Evolutionary conservation across 2,113 vertebrate genomes (phyloP), one percentile per base, ranked within the genome.

Genomic region (Chionodraco myersi): DNA sequence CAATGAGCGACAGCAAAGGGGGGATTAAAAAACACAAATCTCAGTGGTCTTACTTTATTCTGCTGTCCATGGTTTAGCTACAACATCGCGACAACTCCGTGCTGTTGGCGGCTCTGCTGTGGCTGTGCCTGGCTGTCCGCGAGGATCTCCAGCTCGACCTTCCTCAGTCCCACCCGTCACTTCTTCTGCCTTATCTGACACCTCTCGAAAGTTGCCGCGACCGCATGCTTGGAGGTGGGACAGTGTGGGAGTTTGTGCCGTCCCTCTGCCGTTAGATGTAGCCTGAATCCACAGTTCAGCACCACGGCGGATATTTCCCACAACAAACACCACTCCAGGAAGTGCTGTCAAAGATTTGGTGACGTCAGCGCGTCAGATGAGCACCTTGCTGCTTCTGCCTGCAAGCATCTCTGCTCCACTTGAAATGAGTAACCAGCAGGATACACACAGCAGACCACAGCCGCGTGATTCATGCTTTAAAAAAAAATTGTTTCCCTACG

Each of bases 21-120:
- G 6, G 10, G 13, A 2, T 6, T 36, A 1, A 10, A 0, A 3
- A 0, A 80, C 26, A 48, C 16, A 26, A 83, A 88, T 84, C 52
- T 75, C 52, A 34, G 54, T 11, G 11, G 72, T 81, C 96, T 96
- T 95, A 97, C 96, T 95, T 96, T 94, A 96, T 94, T 92, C 96
- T 95, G 96, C 96, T 92, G 93, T 97, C 97, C 96, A 97, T 97
- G 94, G 90, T 94, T 84, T 92, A 23, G 89, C 83, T 91, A 96
- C 92, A 90, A 88, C 96, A 97, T 97, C 94, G 93, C 96, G 94
- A 90, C 94, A 84, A 93, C 87, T 92, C 89, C 56, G 80, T 71
- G 86, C 92, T 85, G 84, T 90, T 91, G 78, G 91, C 87, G 75
- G 89, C 72, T 85, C 57, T 76, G 76, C 71, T 87, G 36, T 73